A percentile compares a stretch with the other conserved stretches of the same genome.
Conservation (phyloP, 2,113 vertebrate genomes). For the Bos indicus region DNA sequence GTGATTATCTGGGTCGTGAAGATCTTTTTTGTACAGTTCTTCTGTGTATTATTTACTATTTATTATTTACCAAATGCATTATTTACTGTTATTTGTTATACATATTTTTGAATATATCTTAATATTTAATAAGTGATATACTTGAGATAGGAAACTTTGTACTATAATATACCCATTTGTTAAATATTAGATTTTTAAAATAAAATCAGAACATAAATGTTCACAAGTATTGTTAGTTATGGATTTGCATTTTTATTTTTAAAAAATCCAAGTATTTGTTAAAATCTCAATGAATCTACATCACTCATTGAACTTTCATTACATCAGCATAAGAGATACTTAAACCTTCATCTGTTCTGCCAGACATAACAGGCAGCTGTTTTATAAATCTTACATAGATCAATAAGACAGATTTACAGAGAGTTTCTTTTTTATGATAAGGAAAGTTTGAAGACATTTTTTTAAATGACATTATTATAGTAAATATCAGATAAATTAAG, state of each 20-base stretch:
- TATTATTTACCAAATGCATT: background rate
- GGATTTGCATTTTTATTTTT: background rate
- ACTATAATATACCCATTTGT: background rate
- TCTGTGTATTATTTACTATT: no score
- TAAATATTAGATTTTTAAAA: background rate
- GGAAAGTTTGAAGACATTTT: background rate
- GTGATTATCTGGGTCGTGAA: no score
- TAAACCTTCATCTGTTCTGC: background rate
- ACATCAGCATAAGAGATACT: background rate
- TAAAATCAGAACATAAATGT: background rate
- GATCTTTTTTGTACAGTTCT: no score
- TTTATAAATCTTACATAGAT: slow-evolving; percentile 1
- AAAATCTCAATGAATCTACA: background rate
- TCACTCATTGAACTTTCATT: background rate
- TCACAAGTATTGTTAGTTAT: background rate
- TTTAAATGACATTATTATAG: background rate
- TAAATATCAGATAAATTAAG: background rate
- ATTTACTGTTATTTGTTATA: background rate
- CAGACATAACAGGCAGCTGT: background rate
- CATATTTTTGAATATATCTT: background rate
- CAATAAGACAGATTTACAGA: background rate
- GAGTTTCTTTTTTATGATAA: background rate
- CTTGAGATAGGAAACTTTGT: background rate
- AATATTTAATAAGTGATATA: background rate
- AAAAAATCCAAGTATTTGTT: background rate